Evolutionary conservation across 2,113 vertebrate genomes (phyloP).

Genomic region (Heterotilapia buettikoferi): DNA sequence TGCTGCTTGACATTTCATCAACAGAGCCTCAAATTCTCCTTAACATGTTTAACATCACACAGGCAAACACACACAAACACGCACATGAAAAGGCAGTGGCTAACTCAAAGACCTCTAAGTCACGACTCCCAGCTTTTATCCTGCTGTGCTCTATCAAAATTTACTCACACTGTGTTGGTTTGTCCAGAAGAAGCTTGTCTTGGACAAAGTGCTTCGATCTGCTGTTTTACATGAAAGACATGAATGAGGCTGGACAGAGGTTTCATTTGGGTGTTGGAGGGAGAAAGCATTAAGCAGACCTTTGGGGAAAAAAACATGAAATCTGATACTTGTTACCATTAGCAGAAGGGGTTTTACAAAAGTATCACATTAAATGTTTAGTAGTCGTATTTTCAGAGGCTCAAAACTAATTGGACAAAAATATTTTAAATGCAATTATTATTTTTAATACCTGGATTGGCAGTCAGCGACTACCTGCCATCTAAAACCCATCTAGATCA

Average conservation of each 20-base stretch:
- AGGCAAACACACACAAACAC: background rate
- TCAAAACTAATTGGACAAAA: background rate
- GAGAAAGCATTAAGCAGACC: background rate
- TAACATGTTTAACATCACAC: background rate
- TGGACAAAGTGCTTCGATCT: background rate
- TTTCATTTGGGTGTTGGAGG: rapidly evolving
- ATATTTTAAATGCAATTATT: rapidly evolving
- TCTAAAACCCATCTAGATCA: background rate
- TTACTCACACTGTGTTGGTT: background rate
- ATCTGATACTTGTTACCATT: background rate
- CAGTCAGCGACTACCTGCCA: background rate
- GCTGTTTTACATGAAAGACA: background rate
- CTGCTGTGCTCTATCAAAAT: background rate
- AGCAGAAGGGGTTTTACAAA: background rate
- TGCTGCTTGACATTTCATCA: background rate
- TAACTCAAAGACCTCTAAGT: background rate
- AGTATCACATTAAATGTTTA: background rate
- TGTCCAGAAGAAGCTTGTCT: background rate
- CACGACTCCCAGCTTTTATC: background rate
- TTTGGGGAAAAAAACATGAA: background rate
- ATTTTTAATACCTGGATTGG: background rate
- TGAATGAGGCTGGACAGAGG: background rate
- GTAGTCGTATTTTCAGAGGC: background rate
- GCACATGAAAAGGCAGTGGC: background rate
- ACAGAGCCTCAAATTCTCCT: background rate